Percentiles rank a stretch among this genome's conserved stretches.
phyloP scores from a whole-genome alignment of 1,140 invertebrate species.

The Caenorhabditis tropicalis region DNA sequence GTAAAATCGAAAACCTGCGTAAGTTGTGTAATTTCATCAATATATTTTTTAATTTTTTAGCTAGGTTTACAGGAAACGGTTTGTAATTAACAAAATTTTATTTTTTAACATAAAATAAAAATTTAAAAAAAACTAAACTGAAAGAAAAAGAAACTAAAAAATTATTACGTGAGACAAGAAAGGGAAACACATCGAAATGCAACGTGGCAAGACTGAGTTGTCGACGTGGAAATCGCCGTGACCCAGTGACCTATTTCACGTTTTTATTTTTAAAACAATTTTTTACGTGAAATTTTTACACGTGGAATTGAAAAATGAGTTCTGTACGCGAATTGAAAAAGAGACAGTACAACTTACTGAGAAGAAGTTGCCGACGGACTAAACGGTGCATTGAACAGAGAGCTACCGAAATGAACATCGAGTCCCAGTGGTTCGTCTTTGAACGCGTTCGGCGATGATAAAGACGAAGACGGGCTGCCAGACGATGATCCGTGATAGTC shows the following conservation, averaged over 20 bases:
- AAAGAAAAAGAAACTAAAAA: too few species aligned
- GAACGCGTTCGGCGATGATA: conserved; percentile 27
- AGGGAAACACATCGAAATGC: not conserved
- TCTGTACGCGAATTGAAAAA: too few species aligned
- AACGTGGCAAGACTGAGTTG: not conserved
- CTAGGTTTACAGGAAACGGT: too few species aligned
- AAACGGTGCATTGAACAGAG: conserved; percentile 17
- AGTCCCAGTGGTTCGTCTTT: conserved; percentile 43
- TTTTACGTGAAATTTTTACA: not conserved
- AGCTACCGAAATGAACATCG: conserved; percentile 36
- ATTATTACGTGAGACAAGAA: not conserved
- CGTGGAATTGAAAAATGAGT: not conserved
- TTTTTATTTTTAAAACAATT: not conserved
- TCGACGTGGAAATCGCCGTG: not conserved
- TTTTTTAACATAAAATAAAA: not conserved
- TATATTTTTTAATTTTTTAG: too few species aligned
- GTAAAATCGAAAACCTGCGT: too few species aligned
- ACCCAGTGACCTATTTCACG: conserved; percentile 15
- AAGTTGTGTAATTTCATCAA: too few species aligned
- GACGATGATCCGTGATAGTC: conserved; percentile 48
- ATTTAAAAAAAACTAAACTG: not conserved
- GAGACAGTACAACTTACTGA: not conserved
- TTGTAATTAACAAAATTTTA: too few species aligned
- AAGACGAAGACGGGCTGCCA: conserved; percentile 34
- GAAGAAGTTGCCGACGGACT: conserved; percentile 13